These are phyloP conservation scores for Eptatretus atami DNA, from an alignment of 2,797 vertebrate species.

Conservation along the genomic window DNA sequence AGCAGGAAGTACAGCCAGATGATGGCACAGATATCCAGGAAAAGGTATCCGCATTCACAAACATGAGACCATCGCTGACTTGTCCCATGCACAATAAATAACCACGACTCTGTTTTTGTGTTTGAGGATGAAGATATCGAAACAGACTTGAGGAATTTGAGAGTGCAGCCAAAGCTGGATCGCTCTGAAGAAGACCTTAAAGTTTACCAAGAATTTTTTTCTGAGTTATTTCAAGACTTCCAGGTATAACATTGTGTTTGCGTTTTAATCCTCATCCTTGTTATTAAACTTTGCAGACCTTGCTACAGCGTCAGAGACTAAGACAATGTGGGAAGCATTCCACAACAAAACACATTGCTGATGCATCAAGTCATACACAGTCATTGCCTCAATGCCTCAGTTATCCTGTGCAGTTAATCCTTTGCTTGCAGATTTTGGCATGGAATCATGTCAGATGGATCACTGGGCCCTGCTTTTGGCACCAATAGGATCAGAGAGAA, in stretches of 20 bases:
- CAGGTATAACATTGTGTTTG: constrained; percentile 19
- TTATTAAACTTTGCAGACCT: background rate
- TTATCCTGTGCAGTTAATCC: too few relatives aligned
- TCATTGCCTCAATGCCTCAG: too few relatives aligned
- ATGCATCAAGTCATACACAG: too few relatives aligned
- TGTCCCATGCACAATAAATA: background rate
- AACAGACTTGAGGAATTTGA: constrained; percentile 68
- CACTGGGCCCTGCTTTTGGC: too few relatives aligned
- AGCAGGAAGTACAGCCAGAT: constrained; percentile 45
- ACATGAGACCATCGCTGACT: too few relatives aligned
- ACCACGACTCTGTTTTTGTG: constrained; percentile 9
- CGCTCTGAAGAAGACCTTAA: constrained; percentile 47
- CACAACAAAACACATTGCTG: too few relatives aligned
- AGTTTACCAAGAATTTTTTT: constrained; percentile 58
- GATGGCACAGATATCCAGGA: constrained; percentile 54
- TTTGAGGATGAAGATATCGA: constrained; percentile 85
- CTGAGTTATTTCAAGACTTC: constrained; percentile 60
- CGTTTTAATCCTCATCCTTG: background rate
- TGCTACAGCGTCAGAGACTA: background rate
- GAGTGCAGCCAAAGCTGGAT: constrained; percentile 26
- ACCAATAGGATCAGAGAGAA: too few relatives aligned
- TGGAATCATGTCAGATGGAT: too few relatives aligned
- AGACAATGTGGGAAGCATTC: too few relatives aligned
- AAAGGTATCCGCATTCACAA: constrained; percentile 20
- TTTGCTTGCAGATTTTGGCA: too few relatives aligned